These are phyloP conservation scores for Lasioglossum albipes DNA, from an alignment of 1,140 invertebrate genomes.

Conservation along the genomic window DNA sequence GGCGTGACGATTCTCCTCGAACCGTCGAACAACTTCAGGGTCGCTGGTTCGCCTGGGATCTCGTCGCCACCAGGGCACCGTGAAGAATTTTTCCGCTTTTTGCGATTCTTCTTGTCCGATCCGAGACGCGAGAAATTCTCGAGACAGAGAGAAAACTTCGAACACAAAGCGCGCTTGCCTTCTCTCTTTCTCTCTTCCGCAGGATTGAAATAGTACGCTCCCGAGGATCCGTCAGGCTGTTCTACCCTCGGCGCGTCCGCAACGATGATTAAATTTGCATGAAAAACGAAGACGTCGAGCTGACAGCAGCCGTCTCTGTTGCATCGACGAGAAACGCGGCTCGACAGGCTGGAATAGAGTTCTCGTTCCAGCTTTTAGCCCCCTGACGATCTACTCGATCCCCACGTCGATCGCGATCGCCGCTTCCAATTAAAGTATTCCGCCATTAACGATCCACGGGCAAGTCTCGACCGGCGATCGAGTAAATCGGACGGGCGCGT, in stretches of 20 bases:
- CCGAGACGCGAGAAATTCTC: too few species aligned
- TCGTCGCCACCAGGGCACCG: not conserved
- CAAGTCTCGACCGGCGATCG: not conserved
- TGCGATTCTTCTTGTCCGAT: not conserved
- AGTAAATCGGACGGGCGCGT: not conserved
- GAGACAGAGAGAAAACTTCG: too few species aligned
- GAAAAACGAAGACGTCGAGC: slow-evolving; percentile 18
- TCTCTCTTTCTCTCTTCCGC: too few species aligned
- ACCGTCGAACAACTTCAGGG: not conserved
- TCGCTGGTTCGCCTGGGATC: not conserved
- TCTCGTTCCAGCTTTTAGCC: not conserved
- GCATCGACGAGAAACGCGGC: not conserved
- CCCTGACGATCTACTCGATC: not conserved
- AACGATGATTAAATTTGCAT: slow-evolving; percentile 33
- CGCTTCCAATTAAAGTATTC: slow-evolving; percentile 27
- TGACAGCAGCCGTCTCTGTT: not conserved
- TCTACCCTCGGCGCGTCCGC: too few species aligned
- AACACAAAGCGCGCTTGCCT: too few species aligned
- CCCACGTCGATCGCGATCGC: not conserved
- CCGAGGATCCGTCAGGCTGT: not conserved
- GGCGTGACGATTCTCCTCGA: not conserved
- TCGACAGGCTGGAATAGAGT: slow-evolving; percentile 32
- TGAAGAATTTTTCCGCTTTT: not conserved
- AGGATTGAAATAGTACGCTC: not conserved
- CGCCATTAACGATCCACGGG: slow-evolving; percentile 3